Evolutionary conservation across 2,797 vertebrate species (phyloP).

Genomic region (Neosilurus mollespiculum): DNA sequence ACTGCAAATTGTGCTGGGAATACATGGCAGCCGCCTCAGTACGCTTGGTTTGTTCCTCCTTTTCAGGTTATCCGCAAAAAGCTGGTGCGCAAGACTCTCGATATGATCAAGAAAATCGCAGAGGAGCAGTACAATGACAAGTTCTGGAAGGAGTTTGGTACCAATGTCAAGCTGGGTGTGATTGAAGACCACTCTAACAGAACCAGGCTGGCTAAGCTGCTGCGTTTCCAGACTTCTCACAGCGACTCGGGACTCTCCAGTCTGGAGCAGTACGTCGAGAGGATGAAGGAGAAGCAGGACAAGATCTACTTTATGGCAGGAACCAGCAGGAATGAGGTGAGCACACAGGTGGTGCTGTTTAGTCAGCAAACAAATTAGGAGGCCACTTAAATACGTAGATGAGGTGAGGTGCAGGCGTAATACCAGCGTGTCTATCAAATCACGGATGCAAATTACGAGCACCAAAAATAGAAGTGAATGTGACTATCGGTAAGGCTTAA

Average conservation of each 20-base stretch:
- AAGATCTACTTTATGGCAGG: slow-evolving; percentile 99
- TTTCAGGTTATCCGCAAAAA: slow-evolving; percentile 96
- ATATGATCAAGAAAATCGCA: slow-evolving; percentile 99
- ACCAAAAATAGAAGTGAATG: background rate
- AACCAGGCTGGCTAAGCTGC: slow-evolving; percentile 93
- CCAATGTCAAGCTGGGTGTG: slow-evolving; percentile 97
- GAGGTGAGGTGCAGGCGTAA: background rate
- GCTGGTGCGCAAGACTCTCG: slow-evolving; percentile 95
- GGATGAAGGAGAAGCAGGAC: slow-evolving; percentile 99
- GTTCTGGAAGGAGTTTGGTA: slow-evolving; percentile 99
- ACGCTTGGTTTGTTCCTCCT: background rate
- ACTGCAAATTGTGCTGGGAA: too few species aligned
- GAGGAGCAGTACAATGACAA: slow-evolving; percentile 95
- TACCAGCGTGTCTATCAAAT: too few species aligned
- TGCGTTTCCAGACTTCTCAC: slow-evolving; percentile 94
- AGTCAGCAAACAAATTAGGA: background rate
- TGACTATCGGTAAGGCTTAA: background rate
- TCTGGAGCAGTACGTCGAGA: slow-evolving; percentile 94
- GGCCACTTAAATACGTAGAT: background rate
- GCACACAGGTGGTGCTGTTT: too few species aligned
- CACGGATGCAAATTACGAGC: background rate
- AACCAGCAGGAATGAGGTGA: slow-evolving; percentile 91
- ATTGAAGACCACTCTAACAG: slow-evolving; percentile 99
- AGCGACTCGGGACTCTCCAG: slow-evolving; percentile 80
- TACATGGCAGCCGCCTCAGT: too few species aligned